These are phyloP conservation scores for Dryomyza anilis DNA, from an alignment of 2,888 invertebrate genomes.

Conservation along the genomic window DNA sequence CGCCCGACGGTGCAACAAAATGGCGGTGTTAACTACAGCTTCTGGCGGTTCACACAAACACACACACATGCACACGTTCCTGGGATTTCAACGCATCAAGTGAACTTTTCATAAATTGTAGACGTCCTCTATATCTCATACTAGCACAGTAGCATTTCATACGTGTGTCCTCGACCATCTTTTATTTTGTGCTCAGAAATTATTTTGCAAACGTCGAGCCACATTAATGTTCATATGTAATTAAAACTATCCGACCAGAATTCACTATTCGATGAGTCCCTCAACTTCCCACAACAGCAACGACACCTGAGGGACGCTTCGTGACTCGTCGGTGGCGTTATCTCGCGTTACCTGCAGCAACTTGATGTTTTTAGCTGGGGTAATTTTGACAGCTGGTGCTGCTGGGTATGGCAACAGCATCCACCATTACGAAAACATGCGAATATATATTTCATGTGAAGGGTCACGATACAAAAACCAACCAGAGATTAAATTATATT, in stretches of 20 bases:
- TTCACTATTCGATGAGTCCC: background rate
- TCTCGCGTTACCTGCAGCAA: background rate
- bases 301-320: background rate
- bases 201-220: constrained; percentile 36
- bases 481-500: too few species aligned
- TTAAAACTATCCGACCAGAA: constrained; percentile 45
- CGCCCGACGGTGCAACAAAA: constrained; percentile 1
- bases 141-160: too few species aligned
- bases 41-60: background rate
- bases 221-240: constrained; percentile 55
- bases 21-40: background rate
- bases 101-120: constrained; percentile 26
- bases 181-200: background rate
- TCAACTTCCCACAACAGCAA: background rate
- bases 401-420: too few species aligned
- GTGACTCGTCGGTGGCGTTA: background rate
- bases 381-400: too few species aligned
- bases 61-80: background rate
- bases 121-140: too few species aligned
- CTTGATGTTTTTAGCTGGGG: too few species aligned
- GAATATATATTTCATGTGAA: too few species aligned
- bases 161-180: background rate
- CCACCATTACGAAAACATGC: too few species aligned
- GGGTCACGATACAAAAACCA: too few species aligned
- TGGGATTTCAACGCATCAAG: constrained; percentile 20